These are phyloP conservation scores for Malthinus flaveolus DNA, from an alignment of 2,888 invertebrate species.

Conservation along the genomic window DNA sequence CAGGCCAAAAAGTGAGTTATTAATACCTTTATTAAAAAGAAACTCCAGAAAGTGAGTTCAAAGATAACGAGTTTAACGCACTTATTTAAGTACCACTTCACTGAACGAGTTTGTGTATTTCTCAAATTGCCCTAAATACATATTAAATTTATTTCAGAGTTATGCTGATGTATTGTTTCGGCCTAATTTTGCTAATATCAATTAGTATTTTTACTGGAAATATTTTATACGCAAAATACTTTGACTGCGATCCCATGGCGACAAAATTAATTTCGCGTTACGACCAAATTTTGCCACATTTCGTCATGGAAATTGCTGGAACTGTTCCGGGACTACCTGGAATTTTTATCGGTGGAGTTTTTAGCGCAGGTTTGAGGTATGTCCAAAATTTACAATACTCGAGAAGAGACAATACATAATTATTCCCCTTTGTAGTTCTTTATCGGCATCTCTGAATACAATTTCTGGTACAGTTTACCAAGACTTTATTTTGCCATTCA, in stretches of 20 bases:
- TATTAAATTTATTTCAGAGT: constrained; percentile 41
- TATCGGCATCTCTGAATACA: constrained; percentile 66
- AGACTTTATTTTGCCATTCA: constrained; percentile 63
- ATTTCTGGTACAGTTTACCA: constrained; percentile 68
- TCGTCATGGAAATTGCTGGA: constrained; percentile 67
- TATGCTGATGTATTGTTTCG: constrained; percentile 41
- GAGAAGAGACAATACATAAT: no score
- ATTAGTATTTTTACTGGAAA: neutral
- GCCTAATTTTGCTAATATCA: constrained; percentile 32
- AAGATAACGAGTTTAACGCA: neutral
- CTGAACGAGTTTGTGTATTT: no score
- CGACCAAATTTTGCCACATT: constrained; percentile 66
- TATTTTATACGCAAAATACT: constrained; percentile 62
- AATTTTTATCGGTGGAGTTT: constrained; percentile 72
- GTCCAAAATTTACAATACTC: no score
- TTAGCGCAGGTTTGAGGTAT: constrained; percentile 70
- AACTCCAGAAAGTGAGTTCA: no score
- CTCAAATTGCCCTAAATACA: no score
- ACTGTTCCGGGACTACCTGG: constrained; percentile 71
- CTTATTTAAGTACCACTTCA: no score
- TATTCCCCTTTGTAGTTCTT: constrained; percentile 58
- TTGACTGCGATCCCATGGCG: constrained; percentile 64
- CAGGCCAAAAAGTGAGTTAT: constrained; percentile 57
- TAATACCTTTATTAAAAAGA: no score
- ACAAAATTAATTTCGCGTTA: constrained; percentile 59